These are phyloP conservation scores for Synanthedon andrenaeformis DNA, from an alignment of 2,888 invertebrate species.

Conservation along the genomic window DNA sequence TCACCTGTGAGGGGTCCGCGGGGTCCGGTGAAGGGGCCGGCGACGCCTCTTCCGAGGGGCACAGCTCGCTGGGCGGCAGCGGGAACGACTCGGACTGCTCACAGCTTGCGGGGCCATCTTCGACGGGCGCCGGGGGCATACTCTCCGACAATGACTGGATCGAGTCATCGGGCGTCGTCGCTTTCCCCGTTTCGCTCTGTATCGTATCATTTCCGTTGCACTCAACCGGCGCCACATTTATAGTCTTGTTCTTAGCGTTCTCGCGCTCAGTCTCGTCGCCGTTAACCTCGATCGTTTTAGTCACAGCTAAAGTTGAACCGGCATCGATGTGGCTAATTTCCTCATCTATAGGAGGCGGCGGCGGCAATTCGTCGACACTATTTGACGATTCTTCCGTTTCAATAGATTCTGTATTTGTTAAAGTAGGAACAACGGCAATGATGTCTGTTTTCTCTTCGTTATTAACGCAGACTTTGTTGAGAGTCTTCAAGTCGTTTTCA, in stretches of 20 bases:
- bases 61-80: conserved; percentile 21
- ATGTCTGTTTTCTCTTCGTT: background rate
- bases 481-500: too few species aligned
- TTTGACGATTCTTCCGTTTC: conserved; percentile 4
- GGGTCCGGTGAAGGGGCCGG: conserved; percentile 5
- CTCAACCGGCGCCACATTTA: conserved; percentile 20
- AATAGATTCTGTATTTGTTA: background rate
- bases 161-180: conserved; percentile 1
- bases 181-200: conserved; percentile 6
- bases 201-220: conserved; percentile 29
- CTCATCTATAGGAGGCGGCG: conserved; percentile 27
- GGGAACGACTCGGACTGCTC: conserved; percentile 22
- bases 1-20: conserved; percentile 42
- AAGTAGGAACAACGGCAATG: background rate
- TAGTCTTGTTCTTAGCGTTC: conserved; percentile 26
- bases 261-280: conserved; percentile 18
- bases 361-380: conserved; percentile 24
- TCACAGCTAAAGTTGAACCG: conserved; percentile 4
- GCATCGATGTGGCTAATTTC: conserved; percentile 7
- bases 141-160: conserved; percentile 12
- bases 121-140: conserved; percentile 7
- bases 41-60: conserved; percentile 11
- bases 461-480: too few species aligned
- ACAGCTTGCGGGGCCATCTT: conserved; percentile 5
- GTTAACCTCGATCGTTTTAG: conserved; percentile 12